Evolutionary conservation across 2,888 invertebrate species (phyloP).

Genomic region (Proisotoma minuta): DNA sequence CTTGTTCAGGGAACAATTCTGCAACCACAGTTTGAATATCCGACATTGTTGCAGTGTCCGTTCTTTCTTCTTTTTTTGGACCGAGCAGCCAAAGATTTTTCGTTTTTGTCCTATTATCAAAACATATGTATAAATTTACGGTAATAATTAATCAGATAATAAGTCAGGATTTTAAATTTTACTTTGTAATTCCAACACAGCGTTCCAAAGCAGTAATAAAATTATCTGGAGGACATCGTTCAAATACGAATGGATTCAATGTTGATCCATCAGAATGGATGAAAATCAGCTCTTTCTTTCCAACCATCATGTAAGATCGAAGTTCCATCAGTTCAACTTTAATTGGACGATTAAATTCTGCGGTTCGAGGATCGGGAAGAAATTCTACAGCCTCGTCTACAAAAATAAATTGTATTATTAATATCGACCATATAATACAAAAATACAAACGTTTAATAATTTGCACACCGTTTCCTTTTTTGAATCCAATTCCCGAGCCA

Average conservation of each 20-base stretch:
- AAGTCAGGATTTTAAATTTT: too few species aligned
- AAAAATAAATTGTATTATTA: too few species aligned
- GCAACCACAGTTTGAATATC: constrained; percentile 23
- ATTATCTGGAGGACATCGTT: constrained; percentile 76
- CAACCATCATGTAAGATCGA: constrained; percentile 38
- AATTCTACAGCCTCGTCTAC: constrained; percentile 48
- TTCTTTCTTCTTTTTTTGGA: constrained; percentile 16
- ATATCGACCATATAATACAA: too few species aligned
- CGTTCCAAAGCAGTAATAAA: constrained; percentile 57
- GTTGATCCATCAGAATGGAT: constrained; percentile 67
- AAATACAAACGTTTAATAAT: too few species aligned
- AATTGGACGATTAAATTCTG: constrained; percentile 40
- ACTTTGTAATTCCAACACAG: constrained; percentile 59
- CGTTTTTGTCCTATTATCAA: constrained; percentile 63
- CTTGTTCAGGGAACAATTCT: constrained; percentile 37
- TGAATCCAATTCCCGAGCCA: constrained; percentile 42
- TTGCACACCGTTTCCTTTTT: constrained; percentile 31
- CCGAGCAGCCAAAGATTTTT: constrained; percentile 67
- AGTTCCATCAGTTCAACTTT: constrained; percentile 46
- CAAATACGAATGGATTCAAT: constrained; percentile 79
- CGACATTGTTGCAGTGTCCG: constrained; percentile 10
- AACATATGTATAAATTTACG: too few species aligned
- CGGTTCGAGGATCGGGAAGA: constrained; percentile 49
- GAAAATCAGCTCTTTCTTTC: constrained; percentile 56
- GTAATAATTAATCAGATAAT: too few species aligned